A percentile compares a stretch with the other conserved stretches of the same genome.
Conservation (phyloP, 2,888 invertebrate genomes). For the Oscheius sp. region DNA sequence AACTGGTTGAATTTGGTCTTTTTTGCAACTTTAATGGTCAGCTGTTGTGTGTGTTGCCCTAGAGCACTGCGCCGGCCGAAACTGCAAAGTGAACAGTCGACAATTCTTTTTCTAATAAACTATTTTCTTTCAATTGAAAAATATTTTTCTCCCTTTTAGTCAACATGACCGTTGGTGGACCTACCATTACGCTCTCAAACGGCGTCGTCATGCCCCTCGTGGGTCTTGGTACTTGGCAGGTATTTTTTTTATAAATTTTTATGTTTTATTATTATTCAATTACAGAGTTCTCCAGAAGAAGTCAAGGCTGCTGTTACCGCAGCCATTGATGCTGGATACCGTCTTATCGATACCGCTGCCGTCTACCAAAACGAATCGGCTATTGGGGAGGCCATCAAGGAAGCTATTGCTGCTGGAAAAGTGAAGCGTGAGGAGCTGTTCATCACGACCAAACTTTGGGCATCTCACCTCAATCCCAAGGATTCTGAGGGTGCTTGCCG, state of each 20-base stretch:
- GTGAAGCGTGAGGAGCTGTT: conserved; percentile 82
- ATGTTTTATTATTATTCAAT: not conserved
- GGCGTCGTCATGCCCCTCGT: conserved; percentile 59
- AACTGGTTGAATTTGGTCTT: too few relatives aligned
- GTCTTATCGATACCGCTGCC: conserved; percentile 84
- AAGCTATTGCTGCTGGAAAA: conserved; percentile 79
- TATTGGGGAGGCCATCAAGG: conserved; percentile 80
- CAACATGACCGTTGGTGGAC: conserved; percentile 40
- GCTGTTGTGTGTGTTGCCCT: too few relatives aligned
- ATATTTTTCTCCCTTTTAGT: not conserved
- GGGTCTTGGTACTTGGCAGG: conserved; percentile 70
- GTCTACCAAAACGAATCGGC: conserved; percentile 82
- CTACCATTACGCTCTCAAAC: conserved; percentile 53
- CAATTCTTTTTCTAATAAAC: not conserved
- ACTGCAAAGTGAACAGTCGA: too few relatives aligned
- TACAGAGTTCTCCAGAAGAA: conserved; percentile 73
- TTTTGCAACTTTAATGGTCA: too few relatives aligned
- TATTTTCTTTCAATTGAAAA: too few relatives aligned
- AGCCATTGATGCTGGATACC: conserved; percentile 82
- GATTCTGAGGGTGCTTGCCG: conserved; percentile 37
- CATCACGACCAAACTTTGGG: conserved; percentile 79
- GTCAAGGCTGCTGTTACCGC: conserved; percentile 78
- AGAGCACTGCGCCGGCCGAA: too few relatives aligned
- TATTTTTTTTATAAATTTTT: conserved; percentile 2
- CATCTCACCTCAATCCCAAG: conserved; percentile 34